Evolutionary conservation across 2,888 invertebrate genomes (phyloP).

Genomic region (Scaptomyza tumidula): DNA sequence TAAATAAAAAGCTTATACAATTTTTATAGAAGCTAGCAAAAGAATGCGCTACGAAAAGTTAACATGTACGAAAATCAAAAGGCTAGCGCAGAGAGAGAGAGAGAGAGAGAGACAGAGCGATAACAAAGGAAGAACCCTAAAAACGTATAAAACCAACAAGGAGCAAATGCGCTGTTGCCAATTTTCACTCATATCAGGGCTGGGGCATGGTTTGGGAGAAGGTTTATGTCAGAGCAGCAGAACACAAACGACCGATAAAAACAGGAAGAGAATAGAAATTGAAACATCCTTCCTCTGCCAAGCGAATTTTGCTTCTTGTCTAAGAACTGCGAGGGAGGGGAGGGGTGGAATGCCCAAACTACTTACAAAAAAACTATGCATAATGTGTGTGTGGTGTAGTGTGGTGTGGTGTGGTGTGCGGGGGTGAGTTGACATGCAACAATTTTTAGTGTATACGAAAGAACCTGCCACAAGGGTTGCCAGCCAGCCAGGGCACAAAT

Average conservation of each 20-base stretch:
- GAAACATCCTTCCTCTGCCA: slow-evolving; percentile 78
- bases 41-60: slow-evolving; percentile 32
- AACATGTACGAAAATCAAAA: slow-evolving; percentile 27
- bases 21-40: slow-evolving; percentile 50
- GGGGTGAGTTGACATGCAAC: slow-evolving; percentile 69
- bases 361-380: slow-evolving; percentile 48
- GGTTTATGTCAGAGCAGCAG: slow-evolving; percentile 49
- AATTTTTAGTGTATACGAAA: slow-evolving; percentile 59
- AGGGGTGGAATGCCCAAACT: slow-evolving; percentile 54
- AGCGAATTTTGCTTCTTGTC: slow-evolving; percentile 26
- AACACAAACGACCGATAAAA: slow-evolving; percentile 64
- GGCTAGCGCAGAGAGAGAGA: slow-evolving; percentile 4
- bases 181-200: slow-evolving; percentile 54
- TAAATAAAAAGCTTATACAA: slow-evolving; percentile 64
- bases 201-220: slow-evolving; percentile 37
- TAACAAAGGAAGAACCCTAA: slow-evolving; percentile 34
- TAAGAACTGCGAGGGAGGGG: slow-evolving; percentile 26
- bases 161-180: slow-evolving; percentile 61
- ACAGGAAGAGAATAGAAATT: slow-evolving; percentile 77
- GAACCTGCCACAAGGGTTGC: slow-evolving; percentile 80
- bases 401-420: slow-evolving; percentile 24
- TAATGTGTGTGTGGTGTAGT: slow-evolving; percentile 14
- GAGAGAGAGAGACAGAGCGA: slow-evolving; percentile 11
- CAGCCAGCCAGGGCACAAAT: slow-evolving; percentile 21
- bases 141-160: slow-evolving; percentile 26